Percentiles rank a stretch among this genome's conserved stretches.
Conservation (phyloP, 2,797 vertebrate species). For the Danio choprae region DNA sequence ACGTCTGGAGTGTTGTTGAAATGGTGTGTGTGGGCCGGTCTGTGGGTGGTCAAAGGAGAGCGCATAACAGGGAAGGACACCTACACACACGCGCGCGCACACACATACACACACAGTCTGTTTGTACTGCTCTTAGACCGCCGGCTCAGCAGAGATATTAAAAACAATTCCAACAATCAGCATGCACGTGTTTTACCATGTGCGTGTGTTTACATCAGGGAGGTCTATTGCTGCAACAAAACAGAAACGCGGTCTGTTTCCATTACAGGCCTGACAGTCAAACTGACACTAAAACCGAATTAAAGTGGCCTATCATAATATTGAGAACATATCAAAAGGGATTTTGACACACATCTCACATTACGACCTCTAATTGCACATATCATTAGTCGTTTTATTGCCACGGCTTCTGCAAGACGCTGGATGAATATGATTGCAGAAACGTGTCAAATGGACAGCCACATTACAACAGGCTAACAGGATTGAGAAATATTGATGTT, state of each 20-base stretch:
- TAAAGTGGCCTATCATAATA: conserved; percentile 35
- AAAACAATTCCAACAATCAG: conserved; percentile 42
- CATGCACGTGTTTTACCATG: conserved; percentile 14
- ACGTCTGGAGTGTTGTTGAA: background rate
- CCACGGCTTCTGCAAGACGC: conserved; percentile 13
- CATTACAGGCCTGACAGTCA: conserved; percentile 10
- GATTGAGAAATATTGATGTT: conserved; percentile 30
- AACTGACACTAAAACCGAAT: conserved; percentile 31
- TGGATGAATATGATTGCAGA: conserved; percentile 6
- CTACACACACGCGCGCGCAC: conserved; percentile 30
- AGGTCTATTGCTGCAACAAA: conserved; percentile 21
- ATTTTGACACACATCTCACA: conserved; percentile 21
- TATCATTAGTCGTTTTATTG: conserved; percentile 53
- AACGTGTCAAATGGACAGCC: conserved; percentile 32
- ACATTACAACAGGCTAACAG: conserved; percentile 40
- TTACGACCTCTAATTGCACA: conserved; percentile 52
- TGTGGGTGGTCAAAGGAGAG: conserved; percentile 52
- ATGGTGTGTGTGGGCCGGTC: conserved; percentile 36
- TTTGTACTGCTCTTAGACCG: conserved; percentile 32
- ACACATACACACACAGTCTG: conserved; percentile 7
- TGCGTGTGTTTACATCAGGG: conserved; percentile 20
- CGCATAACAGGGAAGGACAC: conserved; percentile 55
- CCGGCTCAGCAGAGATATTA: conserved; percentile 35
- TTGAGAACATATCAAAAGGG: conserved; percentile 24
- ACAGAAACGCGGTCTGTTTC: background rate